phyloP scores from a whole-genome alignment of 2,113 vertebrate genomes.

The Psammodynastes pulverulentus region DNA sequence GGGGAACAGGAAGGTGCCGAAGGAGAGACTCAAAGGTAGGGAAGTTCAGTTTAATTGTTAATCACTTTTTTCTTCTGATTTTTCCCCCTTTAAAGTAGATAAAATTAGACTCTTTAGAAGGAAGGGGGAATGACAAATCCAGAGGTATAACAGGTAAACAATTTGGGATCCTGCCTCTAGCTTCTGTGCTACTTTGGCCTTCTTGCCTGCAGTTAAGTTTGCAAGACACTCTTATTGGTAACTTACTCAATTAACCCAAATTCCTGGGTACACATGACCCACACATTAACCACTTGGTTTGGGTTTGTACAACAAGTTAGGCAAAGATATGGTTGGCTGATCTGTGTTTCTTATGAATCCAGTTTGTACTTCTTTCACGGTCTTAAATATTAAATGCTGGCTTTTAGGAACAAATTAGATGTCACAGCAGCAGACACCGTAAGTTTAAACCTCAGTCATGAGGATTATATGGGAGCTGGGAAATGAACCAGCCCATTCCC shows the following conservation, averaged over 20 bases:
- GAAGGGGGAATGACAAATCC: background rate
- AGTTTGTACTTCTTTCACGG: background rate
- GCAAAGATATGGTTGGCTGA: background rate
- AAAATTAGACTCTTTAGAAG: background rate
- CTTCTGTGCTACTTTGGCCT: background rate
- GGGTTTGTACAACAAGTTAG: background rate
- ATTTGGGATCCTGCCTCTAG: background rate
- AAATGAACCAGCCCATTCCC: background rate
- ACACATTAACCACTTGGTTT: background rate
- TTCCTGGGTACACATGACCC: background rate
- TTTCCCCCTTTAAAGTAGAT: background rate
- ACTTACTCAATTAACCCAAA: background rate
- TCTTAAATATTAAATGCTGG: background rate
- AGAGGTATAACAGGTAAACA: background rate
- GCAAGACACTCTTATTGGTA: background rate
- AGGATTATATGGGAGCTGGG: background rate
- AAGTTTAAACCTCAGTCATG: background rate
- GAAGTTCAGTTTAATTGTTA: background rate
- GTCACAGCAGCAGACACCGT: background rate
- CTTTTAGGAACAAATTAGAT: background rate
- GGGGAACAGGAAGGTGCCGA: slow-evolving; percentile 35
- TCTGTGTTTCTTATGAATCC: background rate
- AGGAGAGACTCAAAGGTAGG: slow-evolving; percentile 37
- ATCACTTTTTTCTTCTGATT: background rate
- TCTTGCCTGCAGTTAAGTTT: background rate